Evolutionary conservation across 2,797 vertebrate species (phyloP).

Genomic region (Halcyon badia): DNA sequence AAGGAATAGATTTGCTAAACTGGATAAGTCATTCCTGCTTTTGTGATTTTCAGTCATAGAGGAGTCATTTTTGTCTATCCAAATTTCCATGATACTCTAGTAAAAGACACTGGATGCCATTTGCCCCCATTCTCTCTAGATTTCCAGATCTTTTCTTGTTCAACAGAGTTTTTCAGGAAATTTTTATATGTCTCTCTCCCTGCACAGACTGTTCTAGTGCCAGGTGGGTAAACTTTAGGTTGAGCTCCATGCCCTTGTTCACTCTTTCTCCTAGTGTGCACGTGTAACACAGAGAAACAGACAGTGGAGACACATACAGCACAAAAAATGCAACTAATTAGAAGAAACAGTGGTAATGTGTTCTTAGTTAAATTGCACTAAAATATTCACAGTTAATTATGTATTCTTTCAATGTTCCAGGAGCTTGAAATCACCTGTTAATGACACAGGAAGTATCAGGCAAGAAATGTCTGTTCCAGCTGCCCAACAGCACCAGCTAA

Average conservation of each 20-base stretch:
- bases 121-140: neutral
- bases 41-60: neutral
- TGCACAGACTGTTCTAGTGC: rapidly evolving
- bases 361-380: neutral
- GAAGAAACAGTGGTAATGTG: neutral
- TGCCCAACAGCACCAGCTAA: conserved; percentile 5
- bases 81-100: neutral
- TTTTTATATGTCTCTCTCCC: neutral
- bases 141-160: neutral
- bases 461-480: neutral
- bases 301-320: neutral
- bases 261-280: neutral
- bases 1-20: neutral
- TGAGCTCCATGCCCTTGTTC: neutral
- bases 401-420: neutral
- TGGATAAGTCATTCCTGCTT: neutral
- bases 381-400: neutral
- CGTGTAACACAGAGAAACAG: neutral
- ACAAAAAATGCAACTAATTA: neutral
- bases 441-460: neutral
- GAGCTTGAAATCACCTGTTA: neutral
- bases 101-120: neutral
- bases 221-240: neutral
- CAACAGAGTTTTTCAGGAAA: neutral
- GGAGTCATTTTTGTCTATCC: neutral